Evolutionary conservation across 2,113 vertebrate genomes (phyloP), one percentile per base, ranked within the genome.

Genomic region (Callithrix jacchus): DNA sequence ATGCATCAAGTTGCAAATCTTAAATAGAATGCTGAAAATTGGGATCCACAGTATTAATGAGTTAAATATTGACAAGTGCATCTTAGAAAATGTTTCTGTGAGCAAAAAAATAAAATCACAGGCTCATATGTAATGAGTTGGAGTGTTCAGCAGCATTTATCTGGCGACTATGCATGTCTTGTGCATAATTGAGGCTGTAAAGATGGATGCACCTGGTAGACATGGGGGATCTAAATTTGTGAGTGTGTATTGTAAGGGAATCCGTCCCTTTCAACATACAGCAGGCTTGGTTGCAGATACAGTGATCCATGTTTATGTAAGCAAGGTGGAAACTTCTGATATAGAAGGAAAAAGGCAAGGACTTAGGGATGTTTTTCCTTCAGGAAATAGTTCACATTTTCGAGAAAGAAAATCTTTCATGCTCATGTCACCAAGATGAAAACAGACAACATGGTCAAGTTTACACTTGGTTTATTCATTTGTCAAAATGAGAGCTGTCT

Each of bases 351-450:
- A 8, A 73, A 85, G 58, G 23, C 21, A n/a, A 52, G 27, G 25
- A 35, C 37, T 47, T 58, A 8, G n/a, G 64, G 30, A 61, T 40
- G n/a, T 73, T 91, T 92, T 92, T 37, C 42, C 35, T 86, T 30
- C 47, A 87, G 40, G 35, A 82, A 95, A 49, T 87, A 77, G 54
- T 92, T 90, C 23, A 80, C 23, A 81, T 27, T 91, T 92, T 96
- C 85, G 25, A 37, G 82, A 97, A 88, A 23, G 45, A 87, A 91
- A 74, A 40, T 91, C 66, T 71, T 93, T 73, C 49, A 89, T n/a
- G 74, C 23, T 27, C 5, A 7, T 27, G 79, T 93, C 58, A 68
- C 23, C 30, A 54, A 77, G 58, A 49, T 68, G 45, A 94, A 88
- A 91, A 85, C 66, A 88, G 83, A 40, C 68, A 68, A 14, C 21